A percentile compares a stretch with the other conserved stretches of the same genome.
phyloP scores from a whole-genome alignment of 2,113 vertebrate genomes.

The Cyanistes caeruleus region DNA sequence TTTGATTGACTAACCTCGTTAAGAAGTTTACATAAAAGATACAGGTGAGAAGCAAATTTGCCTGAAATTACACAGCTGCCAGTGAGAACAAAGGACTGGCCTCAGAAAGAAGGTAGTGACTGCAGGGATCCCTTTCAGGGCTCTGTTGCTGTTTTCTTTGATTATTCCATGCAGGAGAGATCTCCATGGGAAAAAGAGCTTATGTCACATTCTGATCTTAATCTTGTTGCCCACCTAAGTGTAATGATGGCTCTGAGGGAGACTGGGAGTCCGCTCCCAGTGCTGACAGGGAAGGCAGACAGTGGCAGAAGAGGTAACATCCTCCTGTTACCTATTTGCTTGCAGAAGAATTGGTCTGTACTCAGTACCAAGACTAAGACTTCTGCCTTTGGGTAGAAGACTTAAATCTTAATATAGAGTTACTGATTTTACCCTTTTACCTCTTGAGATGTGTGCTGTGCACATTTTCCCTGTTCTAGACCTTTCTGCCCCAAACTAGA shows the following conservation, averaged over 20 bases:
- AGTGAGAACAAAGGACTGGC: neutral
- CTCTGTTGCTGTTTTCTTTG: neutral
- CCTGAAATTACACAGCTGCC: neutral
- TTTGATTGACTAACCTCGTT: neutral
- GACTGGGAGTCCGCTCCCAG: neutral
- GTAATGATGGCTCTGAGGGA: neutral
- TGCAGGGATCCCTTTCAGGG: neutral
- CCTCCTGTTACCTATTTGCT: neutral
- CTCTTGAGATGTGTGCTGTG: neutral
- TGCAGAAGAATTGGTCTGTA: neutral
- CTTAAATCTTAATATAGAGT: neutral
- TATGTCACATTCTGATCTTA: neutral
- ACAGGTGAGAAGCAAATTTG: neutral
- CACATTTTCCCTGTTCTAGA: neutral
- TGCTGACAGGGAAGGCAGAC: neutral
- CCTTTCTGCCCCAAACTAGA: accelerated
- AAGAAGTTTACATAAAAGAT: neutral
- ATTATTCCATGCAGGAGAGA: neutral
- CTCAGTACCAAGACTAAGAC: neutral
- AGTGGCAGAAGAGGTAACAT: neutral
- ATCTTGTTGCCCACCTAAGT: neutral
- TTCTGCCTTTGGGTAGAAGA: neutral
- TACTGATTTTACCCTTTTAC: neutral
- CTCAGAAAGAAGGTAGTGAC: neutral
- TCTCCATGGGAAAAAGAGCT: neutral